Percentiles rank a stretch among this genome's conserved stretches.
Conservation (phyloP, 2,797 vertebrate species). For the Heterohyrax brucei region DNA sequence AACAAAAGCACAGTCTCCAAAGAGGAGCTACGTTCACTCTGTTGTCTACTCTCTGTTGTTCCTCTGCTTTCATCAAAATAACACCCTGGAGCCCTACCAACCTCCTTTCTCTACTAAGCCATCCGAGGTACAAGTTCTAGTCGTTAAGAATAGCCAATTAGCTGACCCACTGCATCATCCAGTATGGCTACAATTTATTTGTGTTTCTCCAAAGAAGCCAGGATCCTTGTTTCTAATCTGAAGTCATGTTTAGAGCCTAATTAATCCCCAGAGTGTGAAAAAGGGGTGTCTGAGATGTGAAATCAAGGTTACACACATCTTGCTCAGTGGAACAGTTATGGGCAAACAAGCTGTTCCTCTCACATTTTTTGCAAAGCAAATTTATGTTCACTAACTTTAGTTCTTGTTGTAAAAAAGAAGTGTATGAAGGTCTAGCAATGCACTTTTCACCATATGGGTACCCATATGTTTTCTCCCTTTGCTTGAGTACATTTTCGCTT, state of each 20-base stretch:
- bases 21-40: constrained; percentile 8
- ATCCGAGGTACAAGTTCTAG: constrained; percentile 43
- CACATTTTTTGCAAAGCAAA: constrained; percentile 88
- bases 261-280: constrained; percentile 87
- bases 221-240: constrained; percentile 78
- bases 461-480: constrained; percentile 88
- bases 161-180: constrained; percentile 72
- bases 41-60: constrained; percentile 47
- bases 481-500: constrained; percentile 88
- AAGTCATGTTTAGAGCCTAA: constrained; percentile 84
- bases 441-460: constrained; percentile 88
- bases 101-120: constrained; percentile 59
- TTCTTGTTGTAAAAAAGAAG: constrained; percentile 87
- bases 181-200: constrained; percentile 49
- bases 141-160: constrained; percentile 57
- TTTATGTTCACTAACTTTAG: constrained; percentile 86
- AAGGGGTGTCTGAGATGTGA: constrained; percentile 87
- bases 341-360: constrained; percentile 89
- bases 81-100: constrained; percentile 63
- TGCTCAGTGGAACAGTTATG: constrained; percentile 88
- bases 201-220: constrained; percentile 62
- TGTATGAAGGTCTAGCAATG: constrained; percentile 87
- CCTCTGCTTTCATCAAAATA: constrained; percentile 76
- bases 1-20: constrained; percentile 55
- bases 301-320: constrained; percentile 89